Base-by-base conservation (phyloP, 2,888 invertebrate genomes). In the Mycalesis mineus region DNA sequence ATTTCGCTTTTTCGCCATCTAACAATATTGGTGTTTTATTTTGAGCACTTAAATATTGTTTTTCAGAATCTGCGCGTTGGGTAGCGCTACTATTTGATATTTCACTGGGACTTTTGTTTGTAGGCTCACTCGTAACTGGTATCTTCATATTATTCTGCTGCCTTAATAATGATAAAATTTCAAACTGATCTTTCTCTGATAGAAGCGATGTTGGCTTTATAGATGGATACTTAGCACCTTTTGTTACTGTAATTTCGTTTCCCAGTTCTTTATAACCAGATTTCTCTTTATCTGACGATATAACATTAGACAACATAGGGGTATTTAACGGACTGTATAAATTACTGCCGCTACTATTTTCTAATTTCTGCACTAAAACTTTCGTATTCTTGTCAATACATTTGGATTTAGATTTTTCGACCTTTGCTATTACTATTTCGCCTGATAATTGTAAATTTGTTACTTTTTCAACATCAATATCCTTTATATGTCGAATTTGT, bases 131-230 rank as follows among this genome's bases (percentile, higher is more conserved):
- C 44, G 55, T 62, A 7, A 9, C 28, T 29, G 14, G 33, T 1
- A 51, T 47, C 29, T 37, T 76, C 40, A 78, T 65, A 65, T 74
- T 77, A 57, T 66, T 78, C 64, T 83, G 73, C 57, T 85, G 85
- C 55, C 75, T 70, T 48, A 84, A 62, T 53, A 88, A 69, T 29
- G 68, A 64, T 17, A 79, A 13, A 44, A 88, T 58, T 45, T 88
- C 84, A 47, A 75, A 69, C 60, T 82, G 80, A 61, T 86, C 85
- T 47, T 71, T 77, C 57, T 84, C 80, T 8, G 77, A 72, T 37
- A 83, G 61, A 33, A 56, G 42, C 29, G 62, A 51, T 17, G 60
- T 50, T 36, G 41, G 28, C 37, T 45, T 14, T 42, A 39, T 39
- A 13, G 41, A 11, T 14, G 39, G 17, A 7, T 28, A 7, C 29